A percentile compares a stretch with the other conserved stretches of the same genome.
These are phyloP conservation scores for Catharus ustulatus DNA, from an alignment of 2,797 vertebrate species.

Conservation along the genomic window DNA sequence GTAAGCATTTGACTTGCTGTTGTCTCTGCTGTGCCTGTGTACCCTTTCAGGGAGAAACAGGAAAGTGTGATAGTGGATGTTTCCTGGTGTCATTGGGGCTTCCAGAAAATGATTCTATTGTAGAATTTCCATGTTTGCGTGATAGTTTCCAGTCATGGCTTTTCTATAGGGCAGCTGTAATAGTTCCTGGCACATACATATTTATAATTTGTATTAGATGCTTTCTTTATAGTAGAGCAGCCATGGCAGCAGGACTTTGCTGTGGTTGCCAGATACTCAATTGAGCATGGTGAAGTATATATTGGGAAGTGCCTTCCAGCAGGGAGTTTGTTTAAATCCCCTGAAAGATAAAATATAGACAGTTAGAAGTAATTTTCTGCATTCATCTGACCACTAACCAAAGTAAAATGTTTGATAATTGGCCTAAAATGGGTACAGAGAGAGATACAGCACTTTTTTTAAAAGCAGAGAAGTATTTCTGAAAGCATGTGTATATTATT, in stretches of 20 bases:
- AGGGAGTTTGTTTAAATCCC: background rate
- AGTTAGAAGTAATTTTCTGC: background rate
- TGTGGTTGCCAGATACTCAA: background rate
- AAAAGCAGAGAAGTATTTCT: background rate
- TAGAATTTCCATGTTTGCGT: background rate
- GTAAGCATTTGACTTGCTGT: slow-evolving; percentile 74
- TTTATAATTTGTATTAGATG: background rate
- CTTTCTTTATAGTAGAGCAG: background rate
- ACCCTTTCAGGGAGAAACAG: background rate
- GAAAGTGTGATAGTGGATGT: background rate
- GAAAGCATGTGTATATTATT: background rate
- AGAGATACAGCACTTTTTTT: background rate
- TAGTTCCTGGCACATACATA: background rate
- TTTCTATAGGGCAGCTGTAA: background rate
- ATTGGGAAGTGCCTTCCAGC: background rate
- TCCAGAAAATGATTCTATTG: background rate
- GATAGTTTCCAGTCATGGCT: background rate
- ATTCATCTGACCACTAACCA: background rate
- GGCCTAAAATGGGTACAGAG: background rate
- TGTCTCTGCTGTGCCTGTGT: background rate
- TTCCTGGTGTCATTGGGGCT: background rate
- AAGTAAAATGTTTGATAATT: background rate
- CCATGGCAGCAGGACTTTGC: background rate
- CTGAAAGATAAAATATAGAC: background rate
- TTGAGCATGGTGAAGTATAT: background rate